Evolutionary conservation across 2,888 invertebrate species (phyloP).

Genomic region (Actias luna): DNA sequence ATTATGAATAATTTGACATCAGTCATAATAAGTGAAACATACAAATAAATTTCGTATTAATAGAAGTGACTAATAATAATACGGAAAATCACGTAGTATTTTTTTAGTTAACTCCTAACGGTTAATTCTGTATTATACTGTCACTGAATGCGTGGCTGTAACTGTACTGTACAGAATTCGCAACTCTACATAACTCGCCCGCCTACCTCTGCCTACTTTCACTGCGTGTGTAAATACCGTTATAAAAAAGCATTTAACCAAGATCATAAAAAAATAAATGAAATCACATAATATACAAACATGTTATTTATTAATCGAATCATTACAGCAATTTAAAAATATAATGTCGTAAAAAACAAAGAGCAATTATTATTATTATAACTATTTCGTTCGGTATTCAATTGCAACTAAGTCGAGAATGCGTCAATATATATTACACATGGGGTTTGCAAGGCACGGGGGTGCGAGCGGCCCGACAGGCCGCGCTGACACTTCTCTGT

Average conservation of each 20-base stretch:
- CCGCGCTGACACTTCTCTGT: constrained; percentile 68
- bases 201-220: constrained; percentile 26
- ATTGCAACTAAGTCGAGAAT: constrained; percentile 74
- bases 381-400: constrained; percentile 72
- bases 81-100: neutral
- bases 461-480: constrained; percentile 55
- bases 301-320: constrained; percentile 76
- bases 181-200: neutral
- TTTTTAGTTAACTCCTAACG: neutral
- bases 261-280: constrained; percentile 35
- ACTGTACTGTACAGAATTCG: neutral
- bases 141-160: constrained; percentile 1
- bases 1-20: too few species aligned
- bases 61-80: neutral
- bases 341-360: constrained; percentile 73
- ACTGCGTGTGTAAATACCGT: constrained; percentile 28
- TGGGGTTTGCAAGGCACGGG: constrained; percentile 70
- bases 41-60: too few species aligned
- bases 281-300: constrained; percentile 67
- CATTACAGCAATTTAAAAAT: constrained; percentile 78
- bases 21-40: too few species aligned
- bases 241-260: constrained; percentile 31
- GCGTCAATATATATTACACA: constrained; percentile 64
- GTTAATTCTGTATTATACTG: neutral
- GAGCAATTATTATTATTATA: constrained; percentile 50